phyloP scores from a whole-genome alignment of 37 sponge, comb jelly and placozoan species.

The Haliclona indistincta region DNA sequence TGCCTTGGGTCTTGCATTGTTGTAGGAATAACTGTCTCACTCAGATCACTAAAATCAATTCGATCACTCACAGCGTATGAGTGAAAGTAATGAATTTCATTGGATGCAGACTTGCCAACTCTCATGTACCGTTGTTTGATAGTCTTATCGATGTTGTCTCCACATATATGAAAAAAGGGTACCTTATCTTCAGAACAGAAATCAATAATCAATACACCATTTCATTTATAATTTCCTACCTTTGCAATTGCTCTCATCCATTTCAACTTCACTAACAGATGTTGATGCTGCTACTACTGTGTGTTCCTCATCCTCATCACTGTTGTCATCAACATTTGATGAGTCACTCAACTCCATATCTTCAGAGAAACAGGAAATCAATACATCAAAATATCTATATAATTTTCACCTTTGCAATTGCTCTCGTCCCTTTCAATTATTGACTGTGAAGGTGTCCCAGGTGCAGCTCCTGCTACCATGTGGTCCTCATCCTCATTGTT shows the following conservation, averaged over 20 bases:
- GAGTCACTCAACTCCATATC: too few relatives aligned
- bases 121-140: constrained; percentile 14
- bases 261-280: neutral
- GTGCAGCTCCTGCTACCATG: too few relatives aligned
- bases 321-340: neutral
- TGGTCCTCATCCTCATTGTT: too few relatives aligned
- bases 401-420: too few relatives aligned
- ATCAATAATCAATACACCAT: too few relatives aligned
- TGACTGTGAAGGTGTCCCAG: too few relatives aligned
- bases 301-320: neutral
- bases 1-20: neutral
- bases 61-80: constrained; percentile 3
- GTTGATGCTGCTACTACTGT: neutral
- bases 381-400: too few relatives aligned
- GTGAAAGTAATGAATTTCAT: constrained; percentile 12
- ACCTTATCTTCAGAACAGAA: neutral
- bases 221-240: too few relatives aligned
- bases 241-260: neutral
- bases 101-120: neutral
- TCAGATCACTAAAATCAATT: neutral
- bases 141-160: constrained; percentile 20
- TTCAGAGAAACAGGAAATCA: too few relatives aligned
- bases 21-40: neutral
- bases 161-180: constrained; percentile 7
- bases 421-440: too few relatives aligned